These are phyloP conservation scores for Callionymus lyra DNA, from an alignment of 2,113 vertebrate genomes.

Conservation along the genomic window DNA sequence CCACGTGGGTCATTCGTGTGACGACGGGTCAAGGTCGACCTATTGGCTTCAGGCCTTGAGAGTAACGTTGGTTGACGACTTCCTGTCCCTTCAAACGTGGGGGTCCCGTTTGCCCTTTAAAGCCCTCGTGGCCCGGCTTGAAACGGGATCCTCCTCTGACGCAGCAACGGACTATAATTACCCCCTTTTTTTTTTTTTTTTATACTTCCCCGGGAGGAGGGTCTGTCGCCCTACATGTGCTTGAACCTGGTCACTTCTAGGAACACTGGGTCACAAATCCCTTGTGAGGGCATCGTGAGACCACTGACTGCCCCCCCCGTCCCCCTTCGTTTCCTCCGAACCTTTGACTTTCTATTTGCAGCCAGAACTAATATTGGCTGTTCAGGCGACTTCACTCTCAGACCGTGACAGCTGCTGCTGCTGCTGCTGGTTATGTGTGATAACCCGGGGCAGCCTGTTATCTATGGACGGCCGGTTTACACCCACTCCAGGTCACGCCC, in stretches of 20 bases:
- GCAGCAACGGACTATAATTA: slow-evolving; percentile 58
- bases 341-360: slow-evolving; percentile 34
- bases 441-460: slow-evolving; percentile 25
- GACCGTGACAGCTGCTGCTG: no score
- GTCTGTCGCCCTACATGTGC: slow-evolving; percentile 35
- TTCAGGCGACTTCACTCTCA: slow-evolving; percentile 1
- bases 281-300: slow-evolving; percentile 55
- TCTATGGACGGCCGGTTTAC: slow-evolving; percentile 22
- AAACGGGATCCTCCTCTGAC: slow-evolving; percentile 51
- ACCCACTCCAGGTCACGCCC: slow-evolving; percentile 20
- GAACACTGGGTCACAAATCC: slow-evolving; percentile 26
- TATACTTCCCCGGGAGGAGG: slow-evolving; percentile 7
- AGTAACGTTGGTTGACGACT: no score
- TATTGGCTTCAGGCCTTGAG: no score
- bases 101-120: no score
- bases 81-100: no score
- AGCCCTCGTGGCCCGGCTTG: no score
- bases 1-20: no score
- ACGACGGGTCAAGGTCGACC: no score
- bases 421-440: slow-evolving; percentile 24
- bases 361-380: slow-evolving; percentile 23
- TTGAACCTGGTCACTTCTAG: slow-evolving; percentile 21
- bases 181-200: slow-evolving; percentile 17
- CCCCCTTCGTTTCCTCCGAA: not conserved
- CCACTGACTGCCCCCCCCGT: not conserved